Percentiles rank a stretch among this genome's conserved stretches.
phyloP scores from a whole-genome alignment of 2,113 vertebrate species.

The Petrocephalus microphthalmus region DNA sequence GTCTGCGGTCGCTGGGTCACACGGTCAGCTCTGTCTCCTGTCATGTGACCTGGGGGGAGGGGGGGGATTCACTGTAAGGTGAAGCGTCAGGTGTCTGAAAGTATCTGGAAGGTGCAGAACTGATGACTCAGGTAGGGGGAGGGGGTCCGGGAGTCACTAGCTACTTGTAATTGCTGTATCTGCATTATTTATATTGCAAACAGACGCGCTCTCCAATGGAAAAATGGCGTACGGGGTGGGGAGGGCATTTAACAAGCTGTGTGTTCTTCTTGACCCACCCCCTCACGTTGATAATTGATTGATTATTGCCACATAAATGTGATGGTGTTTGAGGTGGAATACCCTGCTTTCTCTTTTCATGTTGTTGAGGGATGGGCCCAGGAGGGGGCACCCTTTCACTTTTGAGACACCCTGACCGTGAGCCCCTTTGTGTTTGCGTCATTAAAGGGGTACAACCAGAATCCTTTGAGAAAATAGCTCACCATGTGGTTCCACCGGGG shows the following conservation, averaged over 20 bases:
- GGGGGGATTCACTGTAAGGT: background rate
- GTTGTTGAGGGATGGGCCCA: background rate
- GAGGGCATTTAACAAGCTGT: background rate
- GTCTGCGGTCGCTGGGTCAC: background rate
- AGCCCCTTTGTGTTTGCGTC: background rate
- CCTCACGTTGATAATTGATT: background rate
- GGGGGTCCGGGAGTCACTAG: background rate
- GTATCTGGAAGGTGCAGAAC: background rate
- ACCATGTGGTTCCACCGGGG: constrained; percentile 86
- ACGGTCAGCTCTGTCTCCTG: background rate
- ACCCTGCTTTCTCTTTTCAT: background rate
- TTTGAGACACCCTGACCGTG: background rate
- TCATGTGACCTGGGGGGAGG: background rate
- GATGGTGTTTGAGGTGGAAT: background rate
- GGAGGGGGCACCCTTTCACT: background rate
- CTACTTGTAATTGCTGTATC: background rate
- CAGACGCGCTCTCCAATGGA: background rate
- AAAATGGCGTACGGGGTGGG: background rate
- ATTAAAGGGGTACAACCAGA: background rate
- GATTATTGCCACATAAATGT: background rate
- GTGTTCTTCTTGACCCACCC: background rate
- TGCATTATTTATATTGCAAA: constrained; percentile 1
- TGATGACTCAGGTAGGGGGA: background rate
- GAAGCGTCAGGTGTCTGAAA: background rate
- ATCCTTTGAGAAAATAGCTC: background rate